phyloP scores from a whole-genome alignment of 1,140 invertebrate genomes.

The Pinna nobilis region DNA sequence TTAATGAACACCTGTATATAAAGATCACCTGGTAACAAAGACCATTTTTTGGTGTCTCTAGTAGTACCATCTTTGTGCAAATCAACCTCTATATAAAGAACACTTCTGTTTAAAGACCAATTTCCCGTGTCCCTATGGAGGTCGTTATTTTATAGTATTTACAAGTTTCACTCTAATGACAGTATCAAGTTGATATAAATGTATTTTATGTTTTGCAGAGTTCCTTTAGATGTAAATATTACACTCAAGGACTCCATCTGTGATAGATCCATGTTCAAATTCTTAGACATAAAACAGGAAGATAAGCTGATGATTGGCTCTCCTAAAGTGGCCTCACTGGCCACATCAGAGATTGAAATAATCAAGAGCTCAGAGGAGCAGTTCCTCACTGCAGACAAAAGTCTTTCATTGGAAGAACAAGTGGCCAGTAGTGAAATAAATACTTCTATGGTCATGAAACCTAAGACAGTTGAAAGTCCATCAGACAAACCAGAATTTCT shows the following conservation, averaged over 20 bases:
- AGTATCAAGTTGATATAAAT: neutral
- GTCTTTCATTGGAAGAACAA: conserved; percentile 59
- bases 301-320: neutral
- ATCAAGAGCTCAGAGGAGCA: conserved; percentile 41
- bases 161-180: neutral
- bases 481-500: conserved; percentile 53
- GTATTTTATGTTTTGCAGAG: neutral
- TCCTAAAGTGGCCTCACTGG: conserved; percentile 13
- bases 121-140: too few species aligned
- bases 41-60: too few species aligned
- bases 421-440: conserved; percentile 46
- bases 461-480: conserved; percentile 35
- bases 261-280: conserved; percentile 14
- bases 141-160: too few species aligned
- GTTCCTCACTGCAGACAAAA: conserved; percentile 46
- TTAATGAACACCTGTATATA: too few species aligned
- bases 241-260: neutral
- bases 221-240: conserved; percentile 7
- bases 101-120: too few species aligned
- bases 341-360: conserved; percentile 50
- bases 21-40: too few species aligned
- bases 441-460: conserved; percentile 45
- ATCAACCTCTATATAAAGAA: too few species aligned
- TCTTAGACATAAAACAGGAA: neutral
- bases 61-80: too few species aligned